These are phyloP conservation scores for Jordanella pulchra DNA, from an alignment of 2,797 vertebrate species.

Conservation along the genomic window DNA sequence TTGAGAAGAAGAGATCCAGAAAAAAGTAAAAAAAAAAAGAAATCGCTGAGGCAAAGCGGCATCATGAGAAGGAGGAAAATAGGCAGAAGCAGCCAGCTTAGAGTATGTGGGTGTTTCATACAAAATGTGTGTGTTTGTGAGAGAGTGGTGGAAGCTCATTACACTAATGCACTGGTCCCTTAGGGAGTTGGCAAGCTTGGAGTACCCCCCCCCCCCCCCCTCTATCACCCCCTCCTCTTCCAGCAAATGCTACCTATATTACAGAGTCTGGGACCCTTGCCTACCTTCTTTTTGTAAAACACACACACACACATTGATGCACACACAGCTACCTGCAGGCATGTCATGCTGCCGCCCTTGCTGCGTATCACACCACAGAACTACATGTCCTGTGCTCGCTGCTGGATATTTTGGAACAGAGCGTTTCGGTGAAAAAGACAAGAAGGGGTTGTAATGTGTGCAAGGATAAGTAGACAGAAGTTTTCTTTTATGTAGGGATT, in stretches of 20 bases:
- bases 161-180: conserved; percentile 77
- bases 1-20: neutral
- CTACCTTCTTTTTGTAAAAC: conserved; percentile 6
- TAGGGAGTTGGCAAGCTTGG: conserved; percentile 69
- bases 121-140: conserved; percentile 22
- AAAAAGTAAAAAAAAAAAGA: conserved; percentile 1
- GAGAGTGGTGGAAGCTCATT: conserved; percentile 71
- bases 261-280: conserved; percentile 42
- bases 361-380: conserved; percentile 37
- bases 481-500: conserved; percentile 11
- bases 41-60: conserved; percentile 18
- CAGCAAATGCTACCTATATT: conserved; percentile 47
- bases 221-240: conserved; percentile 47
- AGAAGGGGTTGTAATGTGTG: conserved; percentile 1
- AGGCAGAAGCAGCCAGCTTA: conserved; percentile 29
- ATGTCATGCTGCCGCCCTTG: conserved; percentile 31
- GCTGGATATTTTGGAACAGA: conserved; percentile 44
- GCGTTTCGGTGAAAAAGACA: conserved; percentile 19
- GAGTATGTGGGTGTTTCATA: conserved; percentile 9
- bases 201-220: conserved; percentile 24
- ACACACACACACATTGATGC: conserved; percentile 20
- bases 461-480: conserved; percentile 20
- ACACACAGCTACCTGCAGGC: conserved; percentile 16
- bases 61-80: conserved; percentile 12
- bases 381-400: conserved; percentile 49